phyloP scores from a whole-genome alignment of 2,888 invertebrate genomes.

The Barypeithes pellucidus region DNA sequence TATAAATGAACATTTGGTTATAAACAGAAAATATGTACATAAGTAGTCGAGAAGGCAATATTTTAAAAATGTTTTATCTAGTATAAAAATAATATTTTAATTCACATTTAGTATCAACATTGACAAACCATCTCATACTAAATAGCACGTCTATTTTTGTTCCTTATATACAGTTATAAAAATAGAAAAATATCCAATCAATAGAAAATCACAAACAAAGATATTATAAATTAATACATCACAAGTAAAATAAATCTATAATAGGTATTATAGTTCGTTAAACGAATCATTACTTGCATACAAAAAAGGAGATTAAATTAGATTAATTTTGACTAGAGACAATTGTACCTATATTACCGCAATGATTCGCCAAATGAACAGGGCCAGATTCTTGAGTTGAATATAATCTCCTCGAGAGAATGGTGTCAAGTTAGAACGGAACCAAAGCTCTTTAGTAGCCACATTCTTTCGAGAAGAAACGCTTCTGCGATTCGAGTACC shows the following conservation, averaged over 20 bases:
- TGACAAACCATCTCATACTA: conserved; percentile 58
- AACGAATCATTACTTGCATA: conserved; percentile 5
- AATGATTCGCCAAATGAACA: conserved; percentile 40
- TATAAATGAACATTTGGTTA: conserved; percentile 39
- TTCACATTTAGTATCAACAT: conserved; percentile 59
- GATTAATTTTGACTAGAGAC: conserved; percentile 18
- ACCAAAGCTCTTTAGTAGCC: no score
- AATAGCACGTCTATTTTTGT: conserved; percentile 58
- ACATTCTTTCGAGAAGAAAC: no score
- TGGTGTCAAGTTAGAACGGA: no score
- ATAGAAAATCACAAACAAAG: conserved; percentile 56
- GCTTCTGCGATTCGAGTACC: no score
- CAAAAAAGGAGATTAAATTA: not conserved
- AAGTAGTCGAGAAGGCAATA: conserved; percentile 38
- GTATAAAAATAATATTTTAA: conserved; percentile 60
- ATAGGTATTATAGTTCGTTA: conserved; percentile 15
- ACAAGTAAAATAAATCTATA: conserved; percentile 50
- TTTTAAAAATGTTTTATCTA: conserved; percentile 48
- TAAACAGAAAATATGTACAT: conserved; percentile 36
- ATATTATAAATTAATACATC: conserved; percentile 54
- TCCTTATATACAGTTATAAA: conserved; percentile 61
- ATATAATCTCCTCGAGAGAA: no score
- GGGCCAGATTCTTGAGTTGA: not conserved
- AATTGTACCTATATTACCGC: not conserved
- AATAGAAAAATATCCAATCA: conserved; percentile 58